A percentile compares a stretch with the other conserved stretches of the same genome.
These are phyloP conservation scores for Encarsia formosa DNA, from an alignment of 2,888 invertebrate species.

Conservation along the genomic window DNA sequence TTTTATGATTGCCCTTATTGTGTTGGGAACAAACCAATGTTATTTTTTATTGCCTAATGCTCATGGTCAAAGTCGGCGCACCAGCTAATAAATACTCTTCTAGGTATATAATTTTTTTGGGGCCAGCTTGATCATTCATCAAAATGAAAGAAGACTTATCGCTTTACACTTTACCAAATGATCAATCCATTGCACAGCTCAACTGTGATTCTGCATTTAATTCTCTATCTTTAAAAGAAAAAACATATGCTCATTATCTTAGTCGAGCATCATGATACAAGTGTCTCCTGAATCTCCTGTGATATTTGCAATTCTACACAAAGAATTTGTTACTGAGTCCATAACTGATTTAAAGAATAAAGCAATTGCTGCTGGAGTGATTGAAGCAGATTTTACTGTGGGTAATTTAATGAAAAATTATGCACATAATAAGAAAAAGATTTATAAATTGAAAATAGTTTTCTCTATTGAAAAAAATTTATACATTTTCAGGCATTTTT, in stretches of 20 bases:
- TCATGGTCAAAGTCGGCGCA: too few relatives aligned
- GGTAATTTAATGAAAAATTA: conserved; percentile 28
- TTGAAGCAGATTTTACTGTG: conserved; percentile 80
- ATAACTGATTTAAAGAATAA: conserved; percentile 65
- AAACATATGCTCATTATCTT: conserved; percentile 86
- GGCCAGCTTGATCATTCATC: conserved; percentile 11
- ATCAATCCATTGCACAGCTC: conserved; percentile 72
- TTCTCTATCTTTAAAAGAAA: conserved; percentile 74
- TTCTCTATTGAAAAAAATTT: too few relatives aligned
- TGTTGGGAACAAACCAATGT: too few relatives aligned
- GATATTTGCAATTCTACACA: conserved; percentile 80
- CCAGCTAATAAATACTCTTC: too few relatives aligned
- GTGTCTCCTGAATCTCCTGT: conserved; percentile 91
- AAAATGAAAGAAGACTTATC: conserved; percentile 42
- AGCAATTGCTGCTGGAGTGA: conserved; percentile 61
- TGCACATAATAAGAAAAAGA: neutral
- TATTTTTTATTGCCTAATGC: too few relatives aligned
- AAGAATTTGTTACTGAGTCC: conserved; percentile 74
- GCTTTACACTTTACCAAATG: conserved; percentile 58
- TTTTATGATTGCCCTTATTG: too few relatives aligned
- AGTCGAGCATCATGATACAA: conserved; percentile 90
- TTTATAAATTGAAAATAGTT: neutral
- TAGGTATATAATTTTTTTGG: too few relatives aligned
- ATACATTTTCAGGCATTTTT: conserved; percentile 66
- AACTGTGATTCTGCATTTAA: conserved; percentile 84